A percentile compares a stretch with the other conserved stretches of the same genome.
Conservation (phyloP, 2,113 vertebrate genomes). For the Centropristis striata region DNA sequence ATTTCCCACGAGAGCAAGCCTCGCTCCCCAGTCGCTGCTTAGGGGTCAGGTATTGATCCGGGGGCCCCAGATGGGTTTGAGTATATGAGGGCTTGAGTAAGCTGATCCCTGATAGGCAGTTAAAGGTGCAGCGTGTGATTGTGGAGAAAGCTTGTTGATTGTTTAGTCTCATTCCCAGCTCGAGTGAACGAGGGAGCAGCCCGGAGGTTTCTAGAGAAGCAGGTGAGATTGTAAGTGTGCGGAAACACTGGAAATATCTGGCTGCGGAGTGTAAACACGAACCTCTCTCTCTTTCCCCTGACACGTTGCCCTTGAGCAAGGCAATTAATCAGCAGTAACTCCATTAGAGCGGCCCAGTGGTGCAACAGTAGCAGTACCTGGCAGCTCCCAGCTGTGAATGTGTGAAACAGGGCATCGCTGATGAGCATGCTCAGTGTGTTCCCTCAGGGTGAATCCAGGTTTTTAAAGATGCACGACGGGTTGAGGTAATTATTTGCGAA, state of each 20-base stretch:
- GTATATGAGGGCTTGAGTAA: background rate
- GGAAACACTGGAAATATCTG: background rate
- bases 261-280: background rate
- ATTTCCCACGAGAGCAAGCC: slow-evolving; percentile 45
- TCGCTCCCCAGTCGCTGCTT: background rate
- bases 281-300: background rate
- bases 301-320: slow-evolving; percentile 25
- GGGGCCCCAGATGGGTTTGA: slow-evolving; percentile 14
- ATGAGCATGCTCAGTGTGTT: slow-evolving; percentile 23
- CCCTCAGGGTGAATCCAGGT: background rate
- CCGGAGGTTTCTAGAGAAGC: background rate
- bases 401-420: slow-evolving; percentile 7
- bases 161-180: background rate
- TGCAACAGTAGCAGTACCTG: slow-evolving; percentile 30
- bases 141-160: no score
- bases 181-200: background rate
- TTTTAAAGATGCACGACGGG: slow-evolving; percentile 1
- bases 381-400: slow-evolving; percentile 44
- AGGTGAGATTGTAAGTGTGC: slow-evolving; percentile 16
- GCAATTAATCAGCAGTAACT: slow-evolving; percentile 32
- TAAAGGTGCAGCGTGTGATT: background rate
- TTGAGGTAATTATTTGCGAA: background rate
- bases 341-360: slow-evolving; percentile 19
- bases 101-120: background rate
- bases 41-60: slow-evolving; percentile 50